phyloP scores from a whole-genome alignment of 2,113 vertebrate genomes.

The Cottus gobio region DNA sequence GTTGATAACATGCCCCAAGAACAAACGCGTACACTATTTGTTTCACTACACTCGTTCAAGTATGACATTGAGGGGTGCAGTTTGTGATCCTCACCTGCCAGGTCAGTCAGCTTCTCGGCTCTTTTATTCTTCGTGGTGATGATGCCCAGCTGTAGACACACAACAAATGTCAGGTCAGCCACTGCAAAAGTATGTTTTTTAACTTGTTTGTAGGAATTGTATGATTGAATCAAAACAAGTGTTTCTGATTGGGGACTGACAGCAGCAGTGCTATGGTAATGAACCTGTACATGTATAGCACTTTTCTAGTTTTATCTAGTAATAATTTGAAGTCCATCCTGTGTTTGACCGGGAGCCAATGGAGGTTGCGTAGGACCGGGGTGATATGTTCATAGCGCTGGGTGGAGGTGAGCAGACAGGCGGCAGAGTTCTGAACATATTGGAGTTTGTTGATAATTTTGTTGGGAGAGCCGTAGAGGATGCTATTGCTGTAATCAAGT shows the following conservation, averaged over 20 bases:
- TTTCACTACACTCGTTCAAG: not conserved
- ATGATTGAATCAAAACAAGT: not conserved
- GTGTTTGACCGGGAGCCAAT: too few relatives aligned
- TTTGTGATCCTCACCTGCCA: slow-evolving; percentile 86
- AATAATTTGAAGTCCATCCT: too few relatives aligned
- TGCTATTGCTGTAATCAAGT: too few relatives aligned
- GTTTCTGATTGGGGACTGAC: not conserved
- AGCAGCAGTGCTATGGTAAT: not conserved
- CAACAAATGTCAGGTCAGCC: not conserved
- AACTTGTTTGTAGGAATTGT: not conserved
- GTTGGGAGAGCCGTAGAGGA: too few relatives aligned
- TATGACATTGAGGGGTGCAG: not conserved
- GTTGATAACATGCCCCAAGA: not conserved
- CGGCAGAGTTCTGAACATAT: too few relatives aligned
- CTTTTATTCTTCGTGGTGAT: slow-evolving; percentile 96
- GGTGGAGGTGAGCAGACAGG: too few relatives aligned
- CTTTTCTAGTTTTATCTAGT: too few relatives aligned
- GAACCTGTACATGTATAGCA: too few relatives aligned
- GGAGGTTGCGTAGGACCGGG: too few relatives aligned
- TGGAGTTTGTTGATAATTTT: too few relatives aligned
- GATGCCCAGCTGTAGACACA: slow-evolving; percentile 88
- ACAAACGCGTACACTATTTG: not conserved
- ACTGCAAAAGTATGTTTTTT: not conserved
- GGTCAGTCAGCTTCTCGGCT: slow-evolving; percentile 96
- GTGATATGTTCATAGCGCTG: too few relatives aligned